These are phyloP conservation scores for Lamellibrachia satsuma DNA, from an alignment of 2,888 invertebrate species.

Conservation along the genomic window DNA sequence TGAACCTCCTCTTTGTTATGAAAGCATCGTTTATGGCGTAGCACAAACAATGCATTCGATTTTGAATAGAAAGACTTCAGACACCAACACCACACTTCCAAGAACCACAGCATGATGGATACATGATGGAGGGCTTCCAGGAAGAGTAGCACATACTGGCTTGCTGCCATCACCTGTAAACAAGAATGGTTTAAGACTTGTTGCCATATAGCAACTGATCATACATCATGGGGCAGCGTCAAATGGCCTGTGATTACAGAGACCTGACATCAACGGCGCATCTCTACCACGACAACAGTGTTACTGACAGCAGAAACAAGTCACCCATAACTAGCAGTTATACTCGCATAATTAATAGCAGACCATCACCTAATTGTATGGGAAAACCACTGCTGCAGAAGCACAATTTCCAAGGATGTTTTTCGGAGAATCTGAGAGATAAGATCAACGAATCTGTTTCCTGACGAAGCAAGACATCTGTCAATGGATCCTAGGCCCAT, in stretches of 20 bases:
- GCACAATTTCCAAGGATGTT: too few relatives aligned
- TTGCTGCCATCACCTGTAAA: neutral
- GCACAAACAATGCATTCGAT: neutral
- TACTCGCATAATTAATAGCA: neutral
- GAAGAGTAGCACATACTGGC: neutral
- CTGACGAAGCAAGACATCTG: neutral
- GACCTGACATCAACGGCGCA: neutral
- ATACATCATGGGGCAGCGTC: neutral
- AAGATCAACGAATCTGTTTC: neutral
- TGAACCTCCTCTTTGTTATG: too few relatives aligned
- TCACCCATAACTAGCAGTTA: neutral
- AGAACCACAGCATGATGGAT: neutral
- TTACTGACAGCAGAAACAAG: slow-evolving; percentile 6
- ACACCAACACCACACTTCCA: neutral
- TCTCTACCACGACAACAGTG: neutral
- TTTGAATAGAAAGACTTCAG: neutral
- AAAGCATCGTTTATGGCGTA: neutral
- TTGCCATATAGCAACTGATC: neutral
- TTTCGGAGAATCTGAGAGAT: neutral
- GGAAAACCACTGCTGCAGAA: neutral
- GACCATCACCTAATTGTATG: neutral
- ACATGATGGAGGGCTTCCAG: neutral
- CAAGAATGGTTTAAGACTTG: neutral
- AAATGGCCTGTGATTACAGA: neutral
- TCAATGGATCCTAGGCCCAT: neutral